phyloP scores from a whole-genome alignment of 2,888 invertebrate genomes.

The Isotomurus palustris region DNA sequence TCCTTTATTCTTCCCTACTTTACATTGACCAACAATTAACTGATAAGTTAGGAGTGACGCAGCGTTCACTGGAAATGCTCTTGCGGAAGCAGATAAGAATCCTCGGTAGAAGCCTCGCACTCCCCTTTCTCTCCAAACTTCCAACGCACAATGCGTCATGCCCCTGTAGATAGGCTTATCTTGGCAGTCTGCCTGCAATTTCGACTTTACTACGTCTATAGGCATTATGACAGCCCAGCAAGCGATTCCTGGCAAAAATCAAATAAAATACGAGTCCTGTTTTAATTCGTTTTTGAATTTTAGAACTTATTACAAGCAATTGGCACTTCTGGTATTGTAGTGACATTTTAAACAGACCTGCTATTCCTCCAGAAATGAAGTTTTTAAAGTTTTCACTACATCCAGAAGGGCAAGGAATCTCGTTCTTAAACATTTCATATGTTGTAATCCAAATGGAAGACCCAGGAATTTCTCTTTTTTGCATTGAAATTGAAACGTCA shows the following conservation, averaged over 20 bases:
- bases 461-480: slow-evolving; percentile 54
- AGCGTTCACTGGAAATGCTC: background rate
- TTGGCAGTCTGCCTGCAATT: background rate
- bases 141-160: background rate
- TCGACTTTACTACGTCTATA: slow-evolving; percentile 63
- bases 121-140: background rate
- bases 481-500: no score
- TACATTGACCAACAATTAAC: background rate
- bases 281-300: slow-evolving; percentile 5
- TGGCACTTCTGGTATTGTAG: no score
- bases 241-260: slow-evolving; percentile 53
- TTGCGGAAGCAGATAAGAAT: background rate
- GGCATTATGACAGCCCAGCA: slow-evolving; percentile 67
- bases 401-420: background rate
- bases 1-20: no score
- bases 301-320: background rate
- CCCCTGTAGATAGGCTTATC: background rate
- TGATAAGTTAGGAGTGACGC: background rate
- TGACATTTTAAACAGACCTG: slow-evolving; percentile 48
- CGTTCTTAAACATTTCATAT: slow-evolving; percentile 53
- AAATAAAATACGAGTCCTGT: background rate
- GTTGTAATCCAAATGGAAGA: slow-evolving; percentile 60
- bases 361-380: slow-evolving; percentile 53
- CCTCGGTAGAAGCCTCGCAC: background rate
- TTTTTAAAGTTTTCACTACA: background rate